These are phyloP conservation scores for Onthophagus sagittarius DNA, from an alignment of 2,888 invertebrate genomes.

Conservation along the genomic window DNA sequence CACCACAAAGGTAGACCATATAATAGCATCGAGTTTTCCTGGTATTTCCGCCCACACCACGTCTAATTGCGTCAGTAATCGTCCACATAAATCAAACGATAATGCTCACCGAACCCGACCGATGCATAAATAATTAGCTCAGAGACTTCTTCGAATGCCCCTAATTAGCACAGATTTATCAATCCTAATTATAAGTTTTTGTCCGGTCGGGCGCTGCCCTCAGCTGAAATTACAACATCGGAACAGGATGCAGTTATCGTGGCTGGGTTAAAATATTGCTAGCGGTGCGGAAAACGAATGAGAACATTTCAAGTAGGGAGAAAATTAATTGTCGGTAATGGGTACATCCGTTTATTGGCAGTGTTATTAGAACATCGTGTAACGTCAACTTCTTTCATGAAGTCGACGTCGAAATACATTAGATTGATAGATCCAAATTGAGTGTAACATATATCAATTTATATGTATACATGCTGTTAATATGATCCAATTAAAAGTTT, in stretches of 20 bases:
- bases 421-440: no score
- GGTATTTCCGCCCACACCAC: not conserved
- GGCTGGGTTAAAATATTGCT: not conserved
- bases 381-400: not conserved
- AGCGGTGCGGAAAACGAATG: not conserved
- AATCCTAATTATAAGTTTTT: not conserved
- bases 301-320: not conserved
- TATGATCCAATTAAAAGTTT: not conserved
- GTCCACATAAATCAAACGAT: not conserved
- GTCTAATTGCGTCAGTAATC: not conserved
- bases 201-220: not conserved
- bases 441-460: no score
- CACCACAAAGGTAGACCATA: not conserved
- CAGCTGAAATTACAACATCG: not conserved
- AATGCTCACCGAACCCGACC: not conserved
- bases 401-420: not conserved
- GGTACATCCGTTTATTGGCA: not conserved
- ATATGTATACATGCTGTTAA: no score
- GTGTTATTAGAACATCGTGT: not conserved
- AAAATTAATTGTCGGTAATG: not conserved
- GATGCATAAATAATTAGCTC: not conserved
- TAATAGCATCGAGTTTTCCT: not conserved
- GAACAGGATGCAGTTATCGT: not conserved
- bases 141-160: not conserved
- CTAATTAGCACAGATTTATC: not conserved